phyloP scores from a whole-genome alignment of 1,140 invertebrate species.

The Conus betulinus region DNA sequence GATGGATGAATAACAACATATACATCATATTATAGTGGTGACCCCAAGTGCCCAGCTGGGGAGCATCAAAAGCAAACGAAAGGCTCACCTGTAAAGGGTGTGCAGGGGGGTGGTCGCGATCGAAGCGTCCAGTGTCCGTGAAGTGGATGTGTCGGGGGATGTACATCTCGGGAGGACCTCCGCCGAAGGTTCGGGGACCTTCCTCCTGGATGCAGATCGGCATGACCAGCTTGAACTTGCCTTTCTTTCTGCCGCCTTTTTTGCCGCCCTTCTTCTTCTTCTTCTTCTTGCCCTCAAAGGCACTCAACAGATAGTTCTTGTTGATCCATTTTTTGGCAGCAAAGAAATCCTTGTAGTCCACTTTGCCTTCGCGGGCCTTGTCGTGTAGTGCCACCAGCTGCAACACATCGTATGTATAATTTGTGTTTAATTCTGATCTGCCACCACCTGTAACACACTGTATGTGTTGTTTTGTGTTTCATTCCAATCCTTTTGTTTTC shows the following conservation, averaged over 20 bases:
- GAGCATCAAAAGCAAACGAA: too few relatives aligned
- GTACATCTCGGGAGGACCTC: conserved; percentile 71
- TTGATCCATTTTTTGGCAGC: conserved; percentile 75
- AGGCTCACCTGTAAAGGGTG: conserved; percentile 65
- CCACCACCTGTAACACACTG: not conserved
- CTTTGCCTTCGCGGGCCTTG: conserved; percentile 68
- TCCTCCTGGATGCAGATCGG: conserved; percentile 73
- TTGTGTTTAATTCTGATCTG: not conserved
- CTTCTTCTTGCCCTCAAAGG: conserved; percentile 75
- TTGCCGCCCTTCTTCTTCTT: conserved; percentile 72
- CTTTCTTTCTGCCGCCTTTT: conserved; percentile 68
- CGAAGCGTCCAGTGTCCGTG: conserved; percentile 74
- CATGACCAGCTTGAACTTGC: conserved; percentile 74
- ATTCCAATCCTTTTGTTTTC: not conserved
- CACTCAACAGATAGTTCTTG: conserved; percentile 73
- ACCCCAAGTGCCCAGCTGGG: too few relatives aligned
- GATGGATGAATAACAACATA: too few relatives aligned
- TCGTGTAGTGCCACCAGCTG: conserved; percentile 55
- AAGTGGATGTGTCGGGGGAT: conserved; percentile 71
- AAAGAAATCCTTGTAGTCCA: conserved; percentile 75
- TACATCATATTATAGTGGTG: too few relatives aligned
- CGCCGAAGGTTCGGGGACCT: conserved; percentile 68
- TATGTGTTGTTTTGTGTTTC: not conserved
- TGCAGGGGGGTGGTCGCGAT: conserved; percentile 71
- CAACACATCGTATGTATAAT: not conserved